Base-by-base conservation (phyloP, 2,888 invertebrate genomes). In the Leistus spinibarbis region DNA sequence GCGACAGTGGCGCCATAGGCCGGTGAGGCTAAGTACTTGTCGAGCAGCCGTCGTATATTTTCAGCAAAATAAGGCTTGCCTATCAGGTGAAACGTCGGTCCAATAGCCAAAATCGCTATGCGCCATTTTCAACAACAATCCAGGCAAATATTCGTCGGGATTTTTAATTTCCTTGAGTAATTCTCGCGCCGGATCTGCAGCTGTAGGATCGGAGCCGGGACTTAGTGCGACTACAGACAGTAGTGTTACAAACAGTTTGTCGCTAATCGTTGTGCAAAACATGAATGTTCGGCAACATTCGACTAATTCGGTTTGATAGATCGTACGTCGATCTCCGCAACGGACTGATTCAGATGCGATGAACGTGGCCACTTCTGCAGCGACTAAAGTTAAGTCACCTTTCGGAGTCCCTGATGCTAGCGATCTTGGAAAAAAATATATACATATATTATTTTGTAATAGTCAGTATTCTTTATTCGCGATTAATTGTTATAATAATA, bases 341-440 rank as follows among this genome's bases (percentile, higher is more conserved):
- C 73, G 60, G 23, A 62, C 57, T 13, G 27, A 7, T 54, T 72
- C 72, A 13, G 40, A 7, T 1, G 56, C 84, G 54, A 94, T 81
- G 68, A 91, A 87, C 76, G 86, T 85, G 60, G 89, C 88, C 54
- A 95, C 87, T 77, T 89, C 88, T 0, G 82, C 81, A 76, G 93
- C 80, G 83, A 89, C 83, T 56, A 87, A 81, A 77, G 82, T 68
- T 79, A 92, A 83, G 40, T 83, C 81, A 9, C 86, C 85, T 0
- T 86, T 80, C 3, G 87, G 86, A 0, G 90, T 88, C 0, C 92
- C 91, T 79, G 73, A 17, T 16, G 54, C 62, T 54, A 73, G 54
- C 1, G 67, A 73, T 22, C 73, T 73, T 23, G 1, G 57, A 13
- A 72, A 19, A 24, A 27, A 19, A 57, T 1, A 19, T 2, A 69